Percentiles rank a stretch among this genome's conserved stretches.
Conservation (phyloP, 1,140 invertebrate species). For the Neuroterus valhalla region DNA sequence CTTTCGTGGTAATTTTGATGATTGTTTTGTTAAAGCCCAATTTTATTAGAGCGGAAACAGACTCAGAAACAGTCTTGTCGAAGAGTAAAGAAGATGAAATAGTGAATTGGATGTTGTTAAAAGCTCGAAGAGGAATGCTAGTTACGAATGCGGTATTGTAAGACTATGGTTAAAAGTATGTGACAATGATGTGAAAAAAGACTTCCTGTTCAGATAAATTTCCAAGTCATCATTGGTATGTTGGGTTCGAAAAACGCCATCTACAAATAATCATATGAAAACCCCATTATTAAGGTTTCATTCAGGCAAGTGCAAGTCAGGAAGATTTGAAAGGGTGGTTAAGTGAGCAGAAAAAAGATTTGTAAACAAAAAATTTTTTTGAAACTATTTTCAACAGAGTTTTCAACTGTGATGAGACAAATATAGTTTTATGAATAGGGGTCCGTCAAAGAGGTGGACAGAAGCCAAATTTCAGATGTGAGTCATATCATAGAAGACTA, state of each 20-base stretch:
- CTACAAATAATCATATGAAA: slow-evolving; percentile 25
- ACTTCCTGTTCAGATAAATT: no score
- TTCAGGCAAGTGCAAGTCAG: neutral
- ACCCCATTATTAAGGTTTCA: neutral
- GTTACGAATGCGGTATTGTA: slow-evolving; percentile 3
- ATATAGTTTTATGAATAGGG: neutral
- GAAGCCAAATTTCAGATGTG: no score
- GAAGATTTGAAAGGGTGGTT: slow-evolving; percentile 14
- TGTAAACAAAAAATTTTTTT: neutral
- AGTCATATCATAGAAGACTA: no score
- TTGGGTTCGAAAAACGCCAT: slow-evolving; percentile 7
- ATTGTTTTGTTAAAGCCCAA: no score
- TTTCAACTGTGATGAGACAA: neutral
- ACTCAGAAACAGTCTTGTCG: neutral
- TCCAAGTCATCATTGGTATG: slow-evolving; percentile 17
- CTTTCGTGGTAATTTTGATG: no score
- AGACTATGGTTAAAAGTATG: slow-evolving; percentile 12
- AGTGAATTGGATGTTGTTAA: neutral
- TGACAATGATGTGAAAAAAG: neutral
- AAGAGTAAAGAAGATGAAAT: neutral
- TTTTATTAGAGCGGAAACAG: neutral
- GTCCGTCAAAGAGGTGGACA: neutral
- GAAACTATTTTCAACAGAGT: neutral
- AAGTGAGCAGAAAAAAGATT: neutral
- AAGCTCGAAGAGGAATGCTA: slow-evolving; percentile 1